Evolutionary conservation across 2,113 vertebrate species (phyloP), one percentile per base, ranked within the genome.

Genomic region (Thinocorus orbignyianus): DNA sequence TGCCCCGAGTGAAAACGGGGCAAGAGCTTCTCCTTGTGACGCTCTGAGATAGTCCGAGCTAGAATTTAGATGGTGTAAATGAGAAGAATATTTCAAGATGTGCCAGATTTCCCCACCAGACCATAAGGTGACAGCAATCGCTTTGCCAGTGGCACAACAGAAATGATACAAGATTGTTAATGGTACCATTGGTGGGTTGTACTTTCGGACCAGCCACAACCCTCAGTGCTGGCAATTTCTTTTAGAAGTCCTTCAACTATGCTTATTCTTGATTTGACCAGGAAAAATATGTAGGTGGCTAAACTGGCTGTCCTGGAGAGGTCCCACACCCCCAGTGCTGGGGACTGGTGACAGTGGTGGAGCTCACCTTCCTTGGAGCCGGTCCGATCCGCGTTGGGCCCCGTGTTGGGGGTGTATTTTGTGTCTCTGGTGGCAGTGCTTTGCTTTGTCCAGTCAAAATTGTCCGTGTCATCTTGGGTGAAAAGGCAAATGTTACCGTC

Each of bases 401-500:
- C 99, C 0, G 99, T 99, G 97, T 99, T 99, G 1, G 99, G 99
- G 1, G 99, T 99, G 58, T 99, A 99, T 76, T 99, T 99, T 23
- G 99, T 99, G 97, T 99, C 99, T 24, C 99, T 98, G 20, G 99
- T 99, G 92, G 99, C 99, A 15, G 99, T 99, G 88, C 99, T 99
- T 93, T 99, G 99, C n/a, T 99, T 98, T 2, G 99, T 99, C 99
- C 99, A 99, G 96, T 99, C 99, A 44, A 99, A 99, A 77, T 99
- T 99, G 82, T 99, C 99, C 9, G 98, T 99, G 92, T 99, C 99
- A 22, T 99, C 99, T 98, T 99, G 99, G 11, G 98, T 99, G 97
- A 99, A 99, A 82, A 99, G 98, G 97, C 99, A 99, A 95, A 99
- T 99, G 49, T 99, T 99, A 55, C 99, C 98, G 18, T 99, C 99